Conservation (phyloP, 2,888 invertebrate species). For the Elaeidobius kamerunicus region DNA sequence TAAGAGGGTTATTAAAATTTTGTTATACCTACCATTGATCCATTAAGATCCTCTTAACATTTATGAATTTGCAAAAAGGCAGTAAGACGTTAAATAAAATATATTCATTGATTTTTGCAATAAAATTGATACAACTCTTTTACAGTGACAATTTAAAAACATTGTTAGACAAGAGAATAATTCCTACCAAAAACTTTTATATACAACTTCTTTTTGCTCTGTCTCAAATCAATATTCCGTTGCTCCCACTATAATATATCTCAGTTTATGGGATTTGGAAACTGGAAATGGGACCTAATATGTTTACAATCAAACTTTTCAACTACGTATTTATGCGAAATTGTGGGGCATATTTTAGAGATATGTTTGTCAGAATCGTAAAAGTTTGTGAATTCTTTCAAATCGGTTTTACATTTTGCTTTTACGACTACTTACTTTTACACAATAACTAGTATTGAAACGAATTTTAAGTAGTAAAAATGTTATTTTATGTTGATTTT, state of each 20-base stretch:
- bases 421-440: conserved; percentile 21
- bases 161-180: too few species aligned
- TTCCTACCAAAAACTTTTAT: too few species aligned
- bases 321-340: conserved; percentile 29
- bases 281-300: conserved; percentile 37
- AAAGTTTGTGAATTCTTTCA: conserved; percentile 15
- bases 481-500: not conserved
- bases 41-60: too few species aligned
- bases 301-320: conserved; percentile 40
- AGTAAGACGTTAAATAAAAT: too few species aligned
- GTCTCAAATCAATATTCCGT: not conserved
- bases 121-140: too few species aligned
- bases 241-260: conserved; percentile 6
- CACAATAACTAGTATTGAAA: conserved; percentile 1
- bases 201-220: not conserved
- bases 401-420: conserved; percentile 9
- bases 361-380: conserved; percentile 19
- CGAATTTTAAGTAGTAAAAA: not conserved
- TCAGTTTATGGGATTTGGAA: conserved; percentile 10
- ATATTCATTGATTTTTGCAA: too few species aligned
- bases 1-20: too few species aligned
- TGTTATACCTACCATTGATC: too few species aligned
- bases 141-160: too few species aligned
- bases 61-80: too few species aligned
- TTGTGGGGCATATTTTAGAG: conserved; percentile 23